phyloP scores from a whole-genome alignment of 2,888 invertebrate species.

The Pediacus dermestoides region DNA sequence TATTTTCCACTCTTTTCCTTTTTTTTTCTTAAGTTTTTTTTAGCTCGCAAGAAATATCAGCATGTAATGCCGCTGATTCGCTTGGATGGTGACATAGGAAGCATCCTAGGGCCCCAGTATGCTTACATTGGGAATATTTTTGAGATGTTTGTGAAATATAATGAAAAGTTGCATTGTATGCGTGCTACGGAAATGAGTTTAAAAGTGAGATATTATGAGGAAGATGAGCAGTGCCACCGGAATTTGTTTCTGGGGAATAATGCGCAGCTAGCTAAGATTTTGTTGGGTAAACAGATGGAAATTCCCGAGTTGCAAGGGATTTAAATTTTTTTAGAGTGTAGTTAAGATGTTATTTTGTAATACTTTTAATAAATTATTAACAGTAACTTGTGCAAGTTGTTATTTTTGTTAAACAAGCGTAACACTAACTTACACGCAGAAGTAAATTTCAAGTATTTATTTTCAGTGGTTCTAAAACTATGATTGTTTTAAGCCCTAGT shows the following conservation, averaged over 20 bases:
- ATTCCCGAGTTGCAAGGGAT: constrained; percentile 28
- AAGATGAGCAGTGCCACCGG: constrained; percentile 37
- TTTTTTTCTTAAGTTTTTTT: constrained; percentile 33
- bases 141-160: constrained; percentile 66
- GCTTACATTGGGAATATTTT: constrained; percentile 56
- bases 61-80: constrained; percentile 59
- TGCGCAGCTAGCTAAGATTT: constrained; percentile 57
- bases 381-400: no score
- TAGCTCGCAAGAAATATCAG: constrained; percentile 62
- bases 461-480: no score
- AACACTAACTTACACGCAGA: no score
- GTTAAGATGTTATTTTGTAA: no score
- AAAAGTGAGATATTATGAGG: constrained; percentile 52
- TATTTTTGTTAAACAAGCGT: no score
- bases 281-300: constrained; percentile 45
- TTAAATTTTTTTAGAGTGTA: no score
- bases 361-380: no score
- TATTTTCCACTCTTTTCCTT: constrained; percentile 1
- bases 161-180: constrained; percentile 64
- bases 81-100: constrained; percentile 62
- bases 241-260: constrained; percentile 55
- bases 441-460: no score
- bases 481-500: no score
- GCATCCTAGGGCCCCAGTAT: constrained; percentile 49
- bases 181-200: constrained; percentile 79